Conservation (phyloP, 2,888 invertebrate genomes). For the Altica lythri region DNA sequence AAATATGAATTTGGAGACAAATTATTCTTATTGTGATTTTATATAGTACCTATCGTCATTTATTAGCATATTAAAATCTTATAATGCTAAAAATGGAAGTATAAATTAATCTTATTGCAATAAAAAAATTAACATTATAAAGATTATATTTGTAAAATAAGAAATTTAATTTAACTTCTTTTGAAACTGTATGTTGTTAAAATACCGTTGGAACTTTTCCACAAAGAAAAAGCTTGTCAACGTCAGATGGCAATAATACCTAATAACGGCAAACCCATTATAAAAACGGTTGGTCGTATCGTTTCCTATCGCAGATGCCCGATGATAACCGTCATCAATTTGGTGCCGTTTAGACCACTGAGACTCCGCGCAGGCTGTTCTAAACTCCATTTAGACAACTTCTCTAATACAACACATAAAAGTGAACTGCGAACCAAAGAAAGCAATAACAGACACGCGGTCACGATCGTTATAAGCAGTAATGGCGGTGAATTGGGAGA, state of each 20-base stretch:
- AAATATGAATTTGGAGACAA: too few relatives aligned
- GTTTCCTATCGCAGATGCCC: conserved; percentile 25
- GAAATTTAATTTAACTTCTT: too few relatives aligned
- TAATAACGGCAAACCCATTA: not conserved
- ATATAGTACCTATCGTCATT: too few relatives aligned
- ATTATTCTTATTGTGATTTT: too few relatives aligned
- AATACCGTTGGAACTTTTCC: not conserved
- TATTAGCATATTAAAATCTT: too few relatives aligned
- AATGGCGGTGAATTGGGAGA: conserved; percentile 46
- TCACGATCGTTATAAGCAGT: conserved; percentile 52
- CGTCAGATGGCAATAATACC: conserved; percentile 6
- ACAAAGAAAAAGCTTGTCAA: not conserved
- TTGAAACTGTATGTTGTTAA: too few relatives aligned
- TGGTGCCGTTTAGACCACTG: conserved; percentile 12
- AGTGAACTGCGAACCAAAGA: conserved; percentile 50
- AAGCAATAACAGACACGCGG: conserved; percentile 55
- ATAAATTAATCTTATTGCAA: too few relatives aligned
- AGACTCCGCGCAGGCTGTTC: conserved; percentile 35
- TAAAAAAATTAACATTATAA: too few relatives aligned
- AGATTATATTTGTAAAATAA: too few relatives aligned
- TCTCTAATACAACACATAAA: conserved; percentile 50
- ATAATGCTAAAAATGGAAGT: too few relatives aligned
- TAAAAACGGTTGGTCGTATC: conserved; percentile 1
- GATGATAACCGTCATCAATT: conserved; percentile 29
- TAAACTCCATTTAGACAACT: conserved; percentile 44